Conservation (phyloP, 2,797 vertebrate genomes). For the Phoxinus dragarum region DNA sequence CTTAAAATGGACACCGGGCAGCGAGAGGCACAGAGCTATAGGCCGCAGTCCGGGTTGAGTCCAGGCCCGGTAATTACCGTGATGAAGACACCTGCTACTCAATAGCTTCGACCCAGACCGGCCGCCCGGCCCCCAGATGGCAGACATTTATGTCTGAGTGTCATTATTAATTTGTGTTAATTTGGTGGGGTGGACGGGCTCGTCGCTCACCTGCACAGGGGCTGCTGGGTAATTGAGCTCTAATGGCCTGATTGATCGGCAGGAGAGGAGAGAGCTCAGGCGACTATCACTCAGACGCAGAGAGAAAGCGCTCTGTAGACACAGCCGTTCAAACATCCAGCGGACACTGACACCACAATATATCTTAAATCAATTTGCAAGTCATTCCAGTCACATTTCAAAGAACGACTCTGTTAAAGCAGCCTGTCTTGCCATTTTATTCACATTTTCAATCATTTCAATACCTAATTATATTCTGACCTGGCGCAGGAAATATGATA, state of each 20-base stretch:
- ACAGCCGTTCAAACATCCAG: conserved; percentile 24
- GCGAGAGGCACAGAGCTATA: conserved; percentile 68
- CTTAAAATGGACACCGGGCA: conserved; percentile 76
- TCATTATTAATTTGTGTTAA: conserved; percentile 87
- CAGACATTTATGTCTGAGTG: conserved; percentile 85
- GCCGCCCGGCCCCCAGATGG: conserved; percentile 79
- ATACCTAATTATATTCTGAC: not conserved
- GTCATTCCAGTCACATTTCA: conserved; percentile 12
- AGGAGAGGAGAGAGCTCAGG: conserved; percentile 27
- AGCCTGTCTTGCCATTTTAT: not conserved
- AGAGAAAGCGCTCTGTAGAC: conserved; percentile 13
- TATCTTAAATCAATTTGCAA: conserved; percentile 31
- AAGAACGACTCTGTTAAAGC: conserved; percentile 2
- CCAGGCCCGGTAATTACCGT: conserved; percentile 79
- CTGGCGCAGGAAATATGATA: not conserved
- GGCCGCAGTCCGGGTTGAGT: conserved; percentile 73
- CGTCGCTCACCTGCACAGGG: conserved; percentile 81
- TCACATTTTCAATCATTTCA: conserved; percentile 20
- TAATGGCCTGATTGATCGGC: conserved; percentile 87
- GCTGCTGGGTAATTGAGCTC: conserved; percentile 82
- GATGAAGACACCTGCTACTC: conserved; percentile 87
- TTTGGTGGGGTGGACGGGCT: conserved; percentile 73
- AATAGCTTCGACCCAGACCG: conserved; percentile 82
- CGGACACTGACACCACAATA: conserved; percentile 18
- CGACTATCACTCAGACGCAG: conserved; percentile 38